Evolutionary conservation across 2,113 vertebrate species (phyloP).

Genomic region (Urocitellus parryii): DNA sequence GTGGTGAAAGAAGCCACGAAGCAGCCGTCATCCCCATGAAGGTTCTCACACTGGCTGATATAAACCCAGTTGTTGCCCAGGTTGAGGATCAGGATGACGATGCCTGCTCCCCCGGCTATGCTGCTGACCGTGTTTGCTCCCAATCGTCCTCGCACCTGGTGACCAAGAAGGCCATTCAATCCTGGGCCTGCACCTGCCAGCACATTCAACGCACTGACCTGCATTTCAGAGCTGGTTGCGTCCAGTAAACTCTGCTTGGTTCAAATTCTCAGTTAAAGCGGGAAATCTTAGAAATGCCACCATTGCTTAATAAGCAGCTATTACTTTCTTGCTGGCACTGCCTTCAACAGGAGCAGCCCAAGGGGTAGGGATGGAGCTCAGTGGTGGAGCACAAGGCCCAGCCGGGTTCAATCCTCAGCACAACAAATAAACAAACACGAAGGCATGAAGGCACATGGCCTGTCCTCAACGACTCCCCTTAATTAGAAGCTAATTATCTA

Average conservation of each 20-base stretch:
- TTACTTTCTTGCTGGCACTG: not conserved
- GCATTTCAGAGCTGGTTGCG: not conserved
- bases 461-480: not conserved
- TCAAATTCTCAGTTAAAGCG: not conserved
- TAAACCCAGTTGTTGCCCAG: not conserved
- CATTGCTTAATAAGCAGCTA: not conserved
- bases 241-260: not conserved
- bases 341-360: not conserved
- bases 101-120: not conserved
- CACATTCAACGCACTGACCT: not conserved
- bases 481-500: not conserved
- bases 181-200: fast-evolving
- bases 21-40: not conserved
- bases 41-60: fast-evolving
- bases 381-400: not conserved
- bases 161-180: not conserved
- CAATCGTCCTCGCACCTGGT: constrained; percentile 56
- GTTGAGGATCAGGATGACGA: not conserved
- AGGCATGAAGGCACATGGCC: fast-evolving
- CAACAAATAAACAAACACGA: not conserved
- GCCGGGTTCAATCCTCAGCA: not conserved
- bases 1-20: not conserved
- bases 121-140: constrained; percentile 64
- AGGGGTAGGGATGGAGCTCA: not conserved
- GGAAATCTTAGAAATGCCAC: not conserved